Conservation (phyloP, 2,113 vertebrate species). For the Aldabrachelys gigantea region DNA sequence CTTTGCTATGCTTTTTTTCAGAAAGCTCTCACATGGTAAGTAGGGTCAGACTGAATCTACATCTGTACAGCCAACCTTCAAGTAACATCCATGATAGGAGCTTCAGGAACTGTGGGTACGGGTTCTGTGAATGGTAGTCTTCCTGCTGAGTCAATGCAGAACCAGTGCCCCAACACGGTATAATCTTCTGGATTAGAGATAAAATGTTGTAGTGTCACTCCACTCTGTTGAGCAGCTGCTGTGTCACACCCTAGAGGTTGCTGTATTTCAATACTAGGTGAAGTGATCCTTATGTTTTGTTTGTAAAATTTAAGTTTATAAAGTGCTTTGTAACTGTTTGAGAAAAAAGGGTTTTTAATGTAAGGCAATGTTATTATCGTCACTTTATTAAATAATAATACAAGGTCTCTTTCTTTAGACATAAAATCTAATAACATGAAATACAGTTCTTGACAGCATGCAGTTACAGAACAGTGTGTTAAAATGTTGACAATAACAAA, state of each 20-base stretch:
- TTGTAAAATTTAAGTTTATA: neutral
- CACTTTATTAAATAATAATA: conserved; percentile 25
- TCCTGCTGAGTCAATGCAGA: neutral
- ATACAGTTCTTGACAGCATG: conserved; percentile 8
- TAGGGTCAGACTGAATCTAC: neutral
- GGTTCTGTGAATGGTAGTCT: neutral
- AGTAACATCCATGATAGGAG: neutral
- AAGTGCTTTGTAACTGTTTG: neutral
- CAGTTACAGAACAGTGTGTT: neutral
- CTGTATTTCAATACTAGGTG: neutral
- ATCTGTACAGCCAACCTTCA: neutral
- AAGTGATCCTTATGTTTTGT: fast-evolving
- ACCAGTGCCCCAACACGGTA: neutral
- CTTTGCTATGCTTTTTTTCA: neutral
- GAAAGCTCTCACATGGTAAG: neutral
- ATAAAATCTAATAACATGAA: neutral
- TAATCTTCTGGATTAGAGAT: neutral
- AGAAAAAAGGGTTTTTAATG: neutral
- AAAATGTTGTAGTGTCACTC: neutral
- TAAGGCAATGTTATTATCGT: conserved; percentile 1
- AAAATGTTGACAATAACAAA: neutral
- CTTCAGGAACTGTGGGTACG: neutral
- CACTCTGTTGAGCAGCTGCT: neutral
- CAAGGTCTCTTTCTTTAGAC: neutral
- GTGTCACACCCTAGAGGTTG: neutral